Evolutionary conservation across 2,888 invertebrate genomes (phyloP).

Genomic region (Coecobrya sp.): DNA sequence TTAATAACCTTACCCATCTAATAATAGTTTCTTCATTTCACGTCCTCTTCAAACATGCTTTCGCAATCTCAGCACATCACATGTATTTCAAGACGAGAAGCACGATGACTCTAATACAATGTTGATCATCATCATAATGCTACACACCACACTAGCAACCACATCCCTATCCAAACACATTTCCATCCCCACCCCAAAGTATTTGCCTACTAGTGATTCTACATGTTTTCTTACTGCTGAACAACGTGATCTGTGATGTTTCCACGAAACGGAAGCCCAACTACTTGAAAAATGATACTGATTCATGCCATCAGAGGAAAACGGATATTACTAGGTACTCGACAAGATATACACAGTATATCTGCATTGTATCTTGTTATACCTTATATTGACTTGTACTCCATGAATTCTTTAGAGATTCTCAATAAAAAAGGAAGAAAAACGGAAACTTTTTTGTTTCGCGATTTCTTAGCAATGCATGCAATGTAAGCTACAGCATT

Average conservation of each 20-base stretch:
- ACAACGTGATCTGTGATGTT: slow-evolving; percentile 59
- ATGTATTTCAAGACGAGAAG: background rate
- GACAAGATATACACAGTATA: background rate
- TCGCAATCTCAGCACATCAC: slow-evolving; percentile 27
- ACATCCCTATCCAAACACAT: background rate
- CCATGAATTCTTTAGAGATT: background rate
- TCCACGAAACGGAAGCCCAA: slow-evolving; percentile 30
- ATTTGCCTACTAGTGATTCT: background rate
- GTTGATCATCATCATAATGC: slow-evolving; percentile 11
- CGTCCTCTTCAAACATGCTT: background rate
- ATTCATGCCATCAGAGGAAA: slow-evolving; percentile 4
- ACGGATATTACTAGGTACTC: background rate
- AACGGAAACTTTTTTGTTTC: background rate
- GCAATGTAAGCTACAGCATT: no score
- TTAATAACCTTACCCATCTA: background rate
- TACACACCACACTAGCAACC: background rate
- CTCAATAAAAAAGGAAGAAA: background rate
- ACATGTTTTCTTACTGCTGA: background rate
- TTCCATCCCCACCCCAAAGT: background rate
- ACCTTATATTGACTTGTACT: background rate
- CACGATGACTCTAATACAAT: slow-evolving; percentile 11
- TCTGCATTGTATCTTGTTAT: background rate
- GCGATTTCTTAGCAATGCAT: no score
- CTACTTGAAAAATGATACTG: slow-evolving; percentile 36
- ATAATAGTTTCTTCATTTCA: background rate